Base-by-base conservation (phyloP, 2,797 vertebrate species). In the Champsocephalus esox region DNA sequence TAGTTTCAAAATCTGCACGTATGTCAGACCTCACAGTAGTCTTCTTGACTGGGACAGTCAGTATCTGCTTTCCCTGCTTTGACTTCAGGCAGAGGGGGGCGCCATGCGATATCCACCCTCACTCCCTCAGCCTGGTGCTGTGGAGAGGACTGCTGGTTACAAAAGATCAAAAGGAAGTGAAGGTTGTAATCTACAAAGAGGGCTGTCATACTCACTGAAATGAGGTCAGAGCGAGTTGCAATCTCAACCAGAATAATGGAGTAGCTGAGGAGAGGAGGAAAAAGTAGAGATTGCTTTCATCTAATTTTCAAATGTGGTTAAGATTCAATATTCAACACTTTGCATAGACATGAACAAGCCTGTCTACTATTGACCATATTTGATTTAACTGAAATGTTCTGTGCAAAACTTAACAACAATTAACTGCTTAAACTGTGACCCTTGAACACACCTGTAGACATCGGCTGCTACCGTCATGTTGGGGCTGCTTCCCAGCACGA, bases 191-290 rank as follows among this genome's bases (percentile, higher is more conserved):
- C 87, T 82, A 50, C 48, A 45, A 13, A 60, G 63, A 48, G n/a
- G 43, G 73, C 32, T 62, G 21, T 65, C 54, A 84, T 82, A 95
- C 94, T 94, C 83, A 96, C 95, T 59, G 87, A 93, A 78, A 94
- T 83, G 24, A 95, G 90, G 79, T 95, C 89, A 82, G 86, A 92
- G 57, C 94, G 89, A 80, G 93, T 94, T 14, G 94, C 93, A 73
- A 95, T 95, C 89, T 95, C 94, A 70, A 94, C 89, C 66, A 96
- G 85, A 82, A 96, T 93, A 84, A 96, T 88, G 63, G 93, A 94
- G 84, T 93, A 96, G 83, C 95, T 96, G 83, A 59, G 78, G 77
- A 78, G 51, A 69, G 38, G 66, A 54, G 61, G 34, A 63, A 12
- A 73, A 70, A 55, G 32, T 0, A 57, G 24, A 79, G 46, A 60